Base-by-base conservation (phyloP, 2,113 vertebrate species). In the Romanogobio albipinnatus region DNA sequence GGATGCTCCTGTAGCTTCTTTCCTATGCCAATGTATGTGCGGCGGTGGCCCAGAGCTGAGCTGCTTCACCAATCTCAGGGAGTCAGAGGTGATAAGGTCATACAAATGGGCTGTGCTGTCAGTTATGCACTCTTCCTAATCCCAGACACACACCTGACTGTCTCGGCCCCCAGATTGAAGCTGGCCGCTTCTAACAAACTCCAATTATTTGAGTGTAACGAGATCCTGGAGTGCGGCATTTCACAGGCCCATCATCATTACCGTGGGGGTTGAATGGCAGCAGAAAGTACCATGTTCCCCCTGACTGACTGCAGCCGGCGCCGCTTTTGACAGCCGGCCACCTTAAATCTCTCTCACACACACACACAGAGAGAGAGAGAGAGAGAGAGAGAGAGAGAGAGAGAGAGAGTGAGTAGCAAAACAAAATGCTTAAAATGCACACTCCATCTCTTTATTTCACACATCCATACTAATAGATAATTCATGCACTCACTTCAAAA, bases 131-230 rank as follows among this genome's bases (percentile, higher is more conserved):
- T 80, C 80, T 61, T 43, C 24, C 68, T 36, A 84, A 84, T 86
- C 39, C 76, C 73, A 51, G 47, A 92, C 86, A 89, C 81, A 90
- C 90, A 91, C 87, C 89, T 87, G 85, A 89, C 90, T 87, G 85
- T 62, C 68, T 85, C 26, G 66, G 64, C 45, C 61, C 68, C 85
- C 87, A 81, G 79, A 81, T 86, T 58, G 51, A 86, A 86, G 81
- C 82, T 36, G 85, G 88, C 86, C 86, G 82, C 89, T 91, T 93
- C 92, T 86, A 91, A 90, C 89, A 92, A 92, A 89, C 87, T 91
- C 91, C 91, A 91, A 93, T 94, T 93, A 94, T 92, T 88, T 90
- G 82, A 66, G 81, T 87, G 88, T 94, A 94, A 94, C 93, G 92
- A 93, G 91, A 92, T 91, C 91, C 90, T 17, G 85, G 89, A 86